These are phyloP conservation scores for Philotrypesis tridentata DNA, from an alignment of 1,140 invertebrate species.

Conservation along the genomic window DNA sequence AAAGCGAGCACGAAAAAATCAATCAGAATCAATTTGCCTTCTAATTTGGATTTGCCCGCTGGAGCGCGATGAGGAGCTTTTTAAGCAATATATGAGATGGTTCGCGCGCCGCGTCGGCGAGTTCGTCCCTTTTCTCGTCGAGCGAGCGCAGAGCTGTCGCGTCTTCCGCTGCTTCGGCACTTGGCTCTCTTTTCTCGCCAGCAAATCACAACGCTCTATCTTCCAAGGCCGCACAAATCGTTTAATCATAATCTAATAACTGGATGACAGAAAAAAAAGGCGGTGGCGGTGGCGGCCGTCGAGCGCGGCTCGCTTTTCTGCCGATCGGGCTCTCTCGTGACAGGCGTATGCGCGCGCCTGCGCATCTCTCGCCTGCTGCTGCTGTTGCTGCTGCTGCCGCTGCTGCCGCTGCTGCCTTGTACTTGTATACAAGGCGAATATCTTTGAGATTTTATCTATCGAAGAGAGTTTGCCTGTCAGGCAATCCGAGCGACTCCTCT, in stretches of 20 bases:
- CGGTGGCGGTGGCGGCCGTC: slow-evolving; percentile 64
- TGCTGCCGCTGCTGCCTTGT: no score
- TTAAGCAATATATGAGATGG: not conserved
- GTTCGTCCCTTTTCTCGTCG: not conserved
- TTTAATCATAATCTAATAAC: slow-evolving; percentile 75
- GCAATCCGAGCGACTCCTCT: slow-evolving; percentile 55
- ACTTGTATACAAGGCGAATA: slow-evolving; percentile 58
- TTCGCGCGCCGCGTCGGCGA: not conserved
- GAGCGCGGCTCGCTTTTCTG: slow-evolving; percentile 48
- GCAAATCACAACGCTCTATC: not conserved
- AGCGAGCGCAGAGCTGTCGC: not conserved
- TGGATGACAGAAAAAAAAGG: slow-evolving; percentile 72
- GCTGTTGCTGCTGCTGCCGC: no score
- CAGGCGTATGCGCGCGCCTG: slow-evolving; percentile 37
- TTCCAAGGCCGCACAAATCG: slow-evolving; percentile 62
- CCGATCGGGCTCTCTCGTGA: slow-evolving; percentile 40
- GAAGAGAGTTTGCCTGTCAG: slow-evolving; percentile 57
- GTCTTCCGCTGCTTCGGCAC: not conserved
- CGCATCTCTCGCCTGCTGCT: no score
- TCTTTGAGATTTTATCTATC: slow-evolving; percentile 63
- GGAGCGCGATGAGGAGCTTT: slow-evolving; percentile 24
- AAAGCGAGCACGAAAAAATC: slow-evolving; percentile 21
- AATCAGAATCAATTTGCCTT: slow-evolving; percentile 42
- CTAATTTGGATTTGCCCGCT: slow-evolving; percentile 30
- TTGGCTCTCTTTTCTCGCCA: not conserved